Base-by-base conservation (phyloP, 2,888 invertebrate genomes). In the Lasioglossum villosulum region DNA sequence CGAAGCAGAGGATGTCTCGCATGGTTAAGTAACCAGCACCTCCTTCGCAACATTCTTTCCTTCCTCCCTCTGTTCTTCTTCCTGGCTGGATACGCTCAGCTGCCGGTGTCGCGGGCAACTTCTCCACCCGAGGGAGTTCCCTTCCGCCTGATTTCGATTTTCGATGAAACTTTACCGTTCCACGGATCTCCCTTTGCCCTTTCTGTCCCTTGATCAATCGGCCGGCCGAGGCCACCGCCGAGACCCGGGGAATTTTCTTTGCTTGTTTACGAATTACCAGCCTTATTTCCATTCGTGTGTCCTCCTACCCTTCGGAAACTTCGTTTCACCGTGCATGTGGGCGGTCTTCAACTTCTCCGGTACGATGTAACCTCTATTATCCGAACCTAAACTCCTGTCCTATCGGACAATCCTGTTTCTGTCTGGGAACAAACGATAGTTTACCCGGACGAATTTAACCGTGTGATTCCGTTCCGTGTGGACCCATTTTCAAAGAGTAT, bases 261-360 rank as follows among this genome's bases (percentile, higher is more conserved):
- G 89, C 92, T 92, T 93, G 92, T 93, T 93, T 93, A 92, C 92
- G 91, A 92, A 93, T 94, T 93, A 93, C 92, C 90, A 86, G 88
- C 90, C 93, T 94, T 93, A 93, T 94, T 93, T 94, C 91, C 93
- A 93, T 94, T 87, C 92, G 90, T 92, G 92, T 92, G 92, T 93
- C 91, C 90, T 90, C 89, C 86, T 88, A 82, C 85, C 81, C 42
- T 16, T 30, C 5, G 23, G 59, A 72, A 72, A 72, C 48, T 72
- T 72, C 48, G 48, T 72, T 72, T 72, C 19, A 0, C 19, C 72
- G 16, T 30, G 19, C 30, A 23, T 23, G 12, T 10, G 68, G 68
- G 66, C 19, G 23, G 37, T 39, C 23, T 68, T 68, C 34, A 39
- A 68, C 37, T 68, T 68, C 34, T 10, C 12, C 23, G 34, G 68